Conservation (phyloP, 1,140 invertebrate species). For the Drosophila kohkoa region DNA sequence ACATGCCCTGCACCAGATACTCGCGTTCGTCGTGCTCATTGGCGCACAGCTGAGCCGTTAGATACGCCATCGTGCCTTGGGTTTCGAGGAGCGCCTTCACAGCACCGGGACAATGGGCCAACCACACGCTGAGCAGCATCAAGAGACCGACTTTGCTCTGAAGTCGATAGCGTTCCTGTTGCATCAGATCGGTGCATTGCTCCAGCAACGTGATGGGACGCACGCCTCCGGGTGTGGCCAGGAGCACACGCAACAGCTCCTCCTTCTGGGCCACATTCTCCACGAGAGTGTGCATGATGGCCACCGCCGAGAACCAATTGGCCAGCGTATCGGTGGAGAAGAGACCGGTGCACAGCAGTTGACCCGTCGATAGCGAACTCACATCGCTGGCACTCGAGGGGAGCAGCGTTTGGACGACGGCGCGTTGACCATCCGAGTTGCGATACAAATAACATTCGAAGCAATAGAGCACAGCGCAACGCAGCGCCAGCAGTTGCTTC, state of each 20-base stretch:
- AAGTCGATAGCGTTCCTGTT: constrained; percentile 92
- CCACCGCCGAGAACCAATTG: constrained; percentile 98
- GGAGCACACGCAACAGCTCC: constrained; percentile 95
- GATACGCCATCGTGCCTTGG: constrained; percentile 93
- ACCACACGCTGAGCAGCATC: constrained; percentile 96
- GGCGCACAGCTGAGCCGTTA: constrained; percentile 91
- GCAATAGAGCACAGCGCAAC: constrained; percentile 98
- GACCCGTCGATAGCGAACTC: constrained; percentile 90
- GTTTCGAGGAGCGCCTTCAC: constrained; percentile 94
- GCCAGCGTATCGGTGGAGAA: constrained; percentile 96
- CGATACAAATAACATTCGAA: constrained; percentile 98
- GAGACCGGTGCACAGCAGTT: constrained; percentile 97
- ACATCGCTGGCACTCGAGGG: constrained; percentile 93
- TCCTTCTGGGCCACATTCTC: constrained; percentile 96
- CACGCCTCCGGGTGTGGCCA: constrained; percentile 94
- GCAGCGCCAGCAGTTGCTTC: constrained; percentile 96
- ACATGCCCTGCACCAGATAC: constrained; percentile 94
- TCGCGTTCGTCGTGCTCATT: constrained; percentile 95
- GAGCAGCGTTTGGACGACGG: constrained; percentile 95
- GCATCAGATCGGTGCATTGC: constrained; percentile 93
- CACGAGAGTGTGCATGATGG: constrained; percentile 95
- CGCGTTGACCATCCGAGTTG: constrained; percentile 95
- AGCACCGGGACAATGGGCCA: constrained; percentile 92
- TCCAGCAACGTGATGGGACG: constrained; percentile 95
- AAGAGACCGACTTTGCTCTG: constrained; percentile 96